Evolutionary conservation across 2,797 vertebrate genomes (phyloP), one percentile per base, ranked within the genome.

Genomic region (Lycodopsis pacificus): DNA sequence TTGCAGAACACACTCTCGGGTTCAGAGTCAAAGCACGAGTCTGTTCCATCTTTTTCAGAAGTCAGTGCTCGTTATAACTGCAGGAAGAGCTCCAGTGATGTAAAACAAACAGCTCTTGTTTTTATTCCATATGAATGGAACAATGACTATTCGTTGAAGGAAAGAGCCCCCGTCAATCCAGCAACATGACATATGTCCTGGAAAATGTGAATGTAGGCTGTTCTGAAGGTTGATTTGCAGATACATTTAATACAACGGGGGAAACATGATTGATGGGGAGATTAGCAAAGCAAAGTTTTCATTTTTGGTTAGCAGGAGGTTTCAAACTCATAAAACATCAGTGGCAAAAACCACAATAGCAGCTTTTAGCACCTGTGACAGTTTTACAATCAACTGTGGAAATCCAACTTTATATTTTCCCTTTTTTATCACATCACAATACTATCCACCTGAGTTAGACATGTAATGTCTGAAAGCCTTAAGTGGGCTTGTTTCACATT

Each of bases 11-110:
- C 19, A 66, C 63, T 67, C 15, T 67, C 15, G 1, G 64, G 70
- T 64, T 86, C 51, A 70, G 53, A 73, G 71, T 81, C 30, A 71
- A 80, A 84, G 62, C 79, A 38, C 34, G 58, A 80, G 63, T 54
- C 75, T 53, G 54, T 85, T 89, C 85, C 72, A 63, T 81, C 64
- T 40, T 73, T 59, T 40, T 53, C 51, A 73, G 25, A 75, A 75
- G 73, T 72, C 71, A 51, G 5, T 3, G 38, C 78, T 87, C 77
- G 83, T 91, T 88, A 82, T 84, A 82, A 65, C 38, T 10, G n/a
- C 77, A 84, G 75, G 72, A 84, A 57, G 59, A 80, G 38, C 27
- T 81, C 59, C 76, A 73, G 46, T 73, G 63, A 76, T 70, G 70
- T 81, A 65, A 78, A 89, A 72, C 79, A 79, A 82, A 84, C 77